A percentile compares a stretch with the other conserved stretches of the same genome.
Evolutionary conservation across 2,113 vertebrate species (phyloP).

Genomic region (Trogon surrucura): DNA sequence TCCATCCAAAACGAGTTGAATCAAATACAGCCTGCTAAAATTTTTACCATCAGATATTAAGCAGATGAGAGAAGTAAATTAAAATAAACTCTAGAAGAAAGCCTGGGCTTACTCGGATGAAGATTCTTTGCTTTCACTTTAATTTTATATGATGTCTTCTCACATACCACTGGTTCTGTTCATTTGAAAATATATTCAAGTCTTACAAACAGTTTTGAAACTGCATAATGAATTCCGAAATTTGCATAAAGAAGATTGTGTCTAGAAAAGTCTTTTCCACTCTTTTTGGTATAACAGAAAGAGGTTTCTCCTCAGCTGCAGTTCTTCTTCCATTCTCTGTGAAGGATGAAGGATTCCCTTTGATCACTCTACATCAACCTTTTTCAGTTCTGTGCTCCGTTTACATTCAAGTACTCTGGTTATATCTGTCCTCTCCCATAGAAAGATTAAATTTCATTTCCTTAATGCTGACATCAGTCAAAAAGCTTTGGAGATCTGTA

Average conservation of each 20-base stretch:
- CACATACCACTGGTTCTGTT: not conserved
- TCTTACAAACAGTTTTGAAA: slow-evolving; percentile 9
- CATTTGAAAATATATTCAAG: not conserved
- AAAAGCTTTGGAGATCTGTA: slow-evolving; percentile 12
- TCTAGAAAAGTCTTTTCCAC: not conserved
- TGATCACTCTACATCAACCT: slow-evolving; percentile 28
- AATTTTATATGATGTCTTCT: not conserved
- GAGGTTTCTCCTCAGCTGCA: not conserved
- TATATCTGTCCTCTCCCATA: not conserved
- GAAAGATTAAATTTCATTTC: not conserved
- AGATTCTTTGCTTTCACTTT: not conserved
- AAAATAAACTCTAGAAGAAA: slow-evolving; percentile 5
- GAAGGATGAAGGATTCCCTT: slow-evolving; percentile 27
- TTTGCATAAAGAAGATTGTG: not conserved
- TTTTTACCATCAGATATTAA: not conserved
- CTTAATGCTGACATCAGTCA: not conserved
- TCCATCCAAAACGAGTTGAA: not conserved
- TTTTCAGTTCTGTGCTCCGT: not conserved
- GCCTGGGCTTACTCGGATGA: not conserved
- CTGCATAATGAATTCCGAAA: not conserved
- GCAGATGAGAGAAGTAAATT: not conserved
- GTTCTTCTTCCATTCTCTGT: not conserved
- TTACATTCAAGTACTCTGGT: not conserved
- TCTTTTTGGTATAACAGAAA: not conserved
- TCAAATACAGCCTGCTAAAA: not conserved